These are phyloP conservation scores for Chrysogorgia sp. DNA, from an alignment of 92 coral and sea anemone genomes.

Conservation along the genomic window DNA sequence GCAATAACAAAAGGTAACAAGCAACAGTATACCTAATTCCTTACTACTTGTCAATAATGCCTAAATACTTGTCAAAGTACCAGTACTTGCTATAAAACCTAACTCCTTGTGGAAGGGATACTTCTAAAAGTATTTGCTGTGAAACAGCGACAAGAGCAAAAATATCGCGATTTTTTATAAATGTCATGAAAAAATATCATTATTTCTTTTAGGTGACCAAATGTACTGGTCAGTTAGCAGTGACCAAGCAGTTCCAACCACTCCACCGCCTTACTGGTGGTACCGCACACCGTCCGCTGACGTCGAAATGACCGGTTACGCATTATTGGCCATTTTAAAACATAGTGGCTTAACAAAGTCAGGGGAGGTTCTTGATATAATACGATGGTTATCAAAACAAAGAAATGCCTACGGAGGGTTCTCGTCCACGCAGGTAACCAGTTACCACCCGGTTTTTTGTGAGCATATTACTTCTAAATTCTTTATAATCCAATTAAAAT, in stretches of 20 bases:
- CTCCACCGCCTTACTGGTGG: constrained; percentile 1
- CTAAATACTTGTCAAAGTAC: too few species aligned
- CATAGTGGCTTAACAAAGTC: constrained; percentile 36
- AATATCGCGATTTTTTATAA: too few species aligned
- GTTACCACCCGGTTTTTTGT: neutral
- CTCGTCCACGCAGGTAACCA: constrained; percentile 88
- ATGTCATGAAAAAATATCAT: too few species aligned
- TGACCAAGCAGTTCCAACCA: constrained; percentile 6
- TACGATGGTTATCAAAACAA: constrained; percentile 89
- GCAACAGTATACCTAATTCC: neutral
- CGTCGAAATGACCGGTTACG: constrained; percentile 93
- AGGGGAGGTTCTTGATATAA: constrained; percentile 64
- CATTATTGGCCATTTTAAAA: constrained; percentile 73
- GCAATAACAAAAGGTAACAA: constrained; percentile 76
- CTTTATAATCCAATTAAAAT: too few species aligned
- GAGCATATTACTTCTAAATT: too few species aligned
- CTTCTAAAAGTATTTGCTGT: too few species aligned
- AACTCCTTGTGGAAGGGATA: too few species aligned
- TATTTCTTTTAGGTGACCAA: neutral
- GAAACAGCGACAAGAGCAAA: too few species aligned
- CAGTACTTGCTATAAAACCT: too few species aligned
- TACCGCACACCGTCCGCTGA: constrained; percentile 80
- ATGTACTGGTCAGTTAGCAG: constrained; percentile 3
- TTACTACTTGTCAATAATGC: too few species aligned
- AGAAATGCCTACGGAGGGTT: constrained; percentile 91